Evolutionary conservation across 2,888 invertebrate genomes (phyloP).

Genomic region (Harpagoxenus sublaevis): DNA sequence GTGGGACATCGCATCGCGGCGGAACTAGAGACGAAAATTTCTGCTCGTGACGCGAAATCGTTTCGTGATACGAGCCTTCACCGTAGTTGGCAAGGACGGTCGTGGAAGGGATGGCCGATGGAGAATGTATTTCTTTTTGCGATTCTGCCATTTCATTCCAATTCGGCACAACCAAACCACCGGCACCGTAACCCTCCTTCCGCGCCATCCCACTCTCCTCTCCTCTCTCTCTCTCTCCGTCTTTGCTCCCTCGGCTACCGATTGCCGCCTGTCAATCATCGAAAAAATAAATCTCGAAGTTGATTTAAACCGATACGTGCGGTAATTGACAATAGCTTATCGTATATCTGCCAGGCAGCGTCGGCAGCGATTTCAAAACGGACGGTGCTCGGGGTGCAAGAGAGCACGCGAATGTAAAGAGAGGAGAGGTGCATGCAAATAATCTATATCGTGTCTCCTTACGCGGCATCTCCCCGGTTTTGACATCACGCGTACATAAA

Average conservation of each 20-base stretch:
- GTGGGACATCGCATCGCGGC: slow-evolving; percentile 19
- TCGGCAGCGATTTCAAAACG: slow-evolving; percentile 78
- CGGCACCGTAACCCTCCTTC: slow-evolving; percentile 48
- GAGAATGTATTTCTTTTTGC: slow-evolving; percentile 61
- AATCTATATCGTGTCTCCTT: slow-evolving; percentile 33
- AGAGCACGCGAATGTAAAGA: slow-evolving; percentile 7
- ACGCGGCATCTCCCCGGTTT: slow-evolving; percentile 27
- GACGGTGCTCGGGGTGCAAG: slow-evolving; percentile 63
- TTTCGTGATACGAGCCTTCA: slow-evolving; percentile 57
- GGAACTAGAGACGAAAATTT: slow-evolving; percentile 65
- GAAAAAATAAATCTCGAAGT: slow-evolving; percentile 76
- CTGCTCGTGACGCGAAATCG: slow-evolving; percentile 72
- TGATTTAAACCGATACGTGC: slow-evolving; percentile 79
- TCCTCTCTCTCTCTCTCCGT: slow-evolving; percentile 43
- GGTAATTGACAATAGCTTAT: slow-evolving; percentile 82
- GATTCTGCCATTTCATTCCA: slow-evolving; percentile 70
- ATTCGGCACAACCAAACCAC: slow-evolving; percentile 61
- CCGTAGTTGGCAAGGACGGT: slow-evolving; percentile 11
- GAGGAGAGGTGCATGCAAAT: slow-evolving; percentile 9
- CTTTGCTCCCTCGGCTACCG: slow-evolving; percentile 57
- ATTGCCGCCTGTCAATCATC: slow-evolving; percentile 79
- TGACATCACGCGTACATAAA: slow-evolving; percentile 55
- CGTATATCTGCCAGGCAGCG: slow-evolving; percentile 79
- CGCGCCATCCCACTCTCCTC: background rate
- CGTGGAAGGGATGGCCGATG: slow-evolving; percentile 13